A percentile compares a stretch with the other conserved stretches of the same genome.
Conservation (phyloP, 2,113 vertebrate genomes). For the Ceyx margarethae region DNA sequence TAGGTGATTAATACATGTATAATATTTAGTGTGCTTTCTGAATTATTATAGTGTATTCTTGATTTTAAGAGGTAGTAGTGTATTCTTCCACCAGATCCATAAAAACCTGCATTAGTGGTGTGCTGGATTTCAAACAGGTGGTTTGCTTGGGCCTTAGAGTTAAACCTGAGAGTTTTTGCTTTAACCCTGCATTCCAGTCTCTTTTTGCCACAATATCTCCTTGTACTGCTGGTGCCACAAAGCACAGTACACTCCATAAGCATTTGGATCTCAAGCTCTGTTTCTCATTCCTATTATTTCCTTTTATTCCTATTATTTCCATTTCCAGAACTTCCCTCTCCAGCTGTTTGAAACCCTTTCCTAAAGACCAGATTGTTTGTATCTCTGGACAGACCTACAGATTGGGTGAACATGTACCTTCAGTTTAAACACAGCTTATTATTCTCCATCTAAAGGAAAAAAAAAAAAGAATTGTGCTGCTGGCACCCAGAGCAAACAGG, state of each 20-base stretch:
- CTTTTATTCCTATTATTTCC: background rate
- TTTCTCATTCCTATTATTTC: background rate
- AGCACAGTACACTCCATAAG: background rate
- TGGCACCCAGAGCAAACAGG: background rate
- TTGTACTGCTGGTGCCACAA: background rate
- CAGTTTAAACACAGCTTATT: background rate
- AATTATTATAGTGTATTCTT: no score
- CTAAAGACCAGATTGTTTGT: background rate
- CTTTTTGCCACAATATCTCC: background rate
- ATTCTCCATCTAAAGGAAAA: background rate
- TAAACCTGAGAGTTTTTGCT: no score
- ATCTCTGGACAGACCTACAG: background rate
- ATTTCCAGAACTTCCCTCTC: background rate
- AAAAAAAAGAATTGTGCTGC: rapidly evolving
- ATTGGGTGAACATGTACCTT: background rate
- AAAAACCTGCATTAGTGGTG: no score
- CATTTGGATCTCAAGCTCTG: rapidly evolving
- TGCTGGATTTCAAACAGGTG: no score
- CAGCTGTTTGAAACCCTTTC: background rate
- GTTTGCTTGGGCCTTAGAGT: no score
- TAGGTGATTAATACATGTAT: no score
- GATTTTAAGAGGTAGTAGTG: no score
- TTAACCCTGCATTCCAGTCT: no score
- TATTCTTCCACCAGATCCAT: no score
- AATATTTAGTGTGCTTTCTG: no score